Conservation (phyloP, 1,140 invertebrate genomes). For the Proctacanthus coquilletti region DNA sequence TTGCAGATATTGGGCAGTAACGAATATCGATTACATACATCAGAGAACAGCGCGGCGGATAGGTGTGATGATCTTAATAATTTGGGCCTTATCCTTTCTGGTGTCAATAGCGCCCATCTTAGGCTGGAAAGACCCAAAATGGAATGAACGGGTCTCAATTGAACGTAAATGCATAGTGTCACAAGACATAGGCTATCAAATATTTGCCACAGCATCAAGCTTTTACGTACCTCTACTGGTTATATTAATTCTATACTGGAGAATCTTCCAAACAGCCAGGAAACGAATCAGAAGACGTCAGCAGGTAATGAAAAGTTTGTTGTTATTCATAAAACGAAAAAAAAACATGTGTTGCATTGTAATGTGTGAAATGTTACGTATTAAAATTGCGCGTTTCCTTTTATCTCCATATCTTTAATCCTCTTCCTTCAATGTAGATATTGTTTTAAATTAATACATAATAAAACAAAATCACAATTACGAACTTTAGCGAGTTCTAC, state of each 20-base stretch:
- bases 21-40: constrained; percentile 87
- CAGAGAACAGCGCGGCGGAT: constrained; percentile 60
- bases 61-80: constrained; percentile 67
- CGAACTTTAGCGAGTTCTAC: no score
- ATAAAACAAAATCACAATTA: no score
- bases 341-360: no score
- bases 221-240: constrained; percentile 84
- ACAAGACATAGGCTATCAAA: constrained; percentile 71
- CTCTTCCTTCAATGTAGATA: background rate
- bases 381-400: no score
- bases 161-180: constrained; percentile 61
- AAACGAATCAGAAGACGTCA: constrained; percentile 58
- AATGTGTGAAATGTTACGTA: no score
- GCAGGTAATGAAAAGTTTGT: no score
- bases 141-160: constrained; percentile 42
- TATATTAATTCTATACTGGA: constrained; percentile 82
- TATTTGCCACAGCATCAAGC: constrained; percentile 72
- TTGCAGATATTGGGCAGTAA: constrained; percentile 86
- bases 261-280: constrained; percentile 73
- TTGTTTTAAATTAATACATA: no score
- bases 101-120: constrained; percentile 81
- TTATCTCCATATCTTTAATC: background rate
- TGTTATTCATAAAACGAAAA: constrained; percentile 22
- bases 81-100: constrained; percentile 80
- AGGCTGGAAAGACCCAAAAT: constrained; percentile 71